These are phyloP conservation scores for Propithecus perrieri DNA, from an alignment of 2,797 vertebrate genomes.

Conservation along the genomic window DNA sequence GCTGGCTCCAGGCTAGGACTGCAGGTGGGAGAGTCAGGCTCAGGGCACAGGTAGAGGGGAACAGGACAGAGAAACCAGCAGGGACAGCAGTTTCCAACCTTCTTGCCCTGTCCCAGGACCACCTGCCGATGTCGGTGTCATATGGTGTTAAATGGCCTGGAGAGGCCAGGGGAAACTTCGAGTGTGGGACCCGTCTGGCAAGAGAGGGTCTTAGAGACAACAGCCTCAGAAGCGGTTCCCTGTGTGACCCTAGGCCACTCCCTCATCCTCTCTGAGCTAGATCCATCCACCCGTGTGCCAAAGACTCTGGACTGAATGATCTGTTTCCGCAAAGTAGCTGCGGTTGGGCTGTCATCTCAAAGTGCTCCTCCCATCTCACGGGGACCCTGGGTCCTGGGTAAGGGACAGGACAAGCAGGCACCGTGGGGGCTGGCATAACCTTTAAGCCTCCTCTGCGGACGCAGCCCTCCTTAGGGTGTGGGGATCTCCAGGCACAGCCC, in stretches of 20 bases:
- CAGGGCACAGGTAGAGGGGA: too few relatives aligned
- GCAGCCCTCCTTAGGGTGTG: constrained; percentile 72
- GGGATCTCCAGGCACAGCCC: constrained; percentile 77
- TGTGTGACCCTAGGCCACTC: constrained; percentile 28
- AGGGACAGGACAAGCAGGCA: neutral
- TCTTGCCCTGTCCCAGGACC: neutral
- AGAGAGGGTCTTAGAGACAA: neutral
- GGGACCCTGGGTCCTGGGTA: neutral
- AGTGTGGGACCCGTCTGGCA: neutral
- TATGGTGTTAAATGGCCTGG: neutral
- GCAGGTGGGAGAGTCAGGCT: neutral
- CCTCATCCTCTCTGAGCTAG: neutral
- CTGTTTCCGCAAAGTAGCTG: neutral
- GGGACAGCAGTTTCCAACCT: neutral
- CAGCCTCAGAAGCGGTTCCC: neutral
- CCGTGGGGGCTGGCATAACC: constrained; percentile 63
- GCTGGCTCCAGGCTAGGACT: too few relatives aligned
- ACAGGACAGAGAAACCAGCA: neutral
- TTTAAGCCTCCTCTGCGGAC: constrained; percentile 74
- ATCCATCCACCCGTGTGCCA: neutral
- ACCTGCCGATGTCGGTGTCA: neutral
- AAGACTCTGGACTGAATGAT: neutral
- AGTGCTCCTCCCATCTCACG: neutral
- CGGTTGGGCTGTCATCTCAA: neutral
- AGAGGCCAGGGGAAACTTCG: neutral